Conservation (phyloP, 2,113 vertebrate species). For the Helogale parvula region DNA sequence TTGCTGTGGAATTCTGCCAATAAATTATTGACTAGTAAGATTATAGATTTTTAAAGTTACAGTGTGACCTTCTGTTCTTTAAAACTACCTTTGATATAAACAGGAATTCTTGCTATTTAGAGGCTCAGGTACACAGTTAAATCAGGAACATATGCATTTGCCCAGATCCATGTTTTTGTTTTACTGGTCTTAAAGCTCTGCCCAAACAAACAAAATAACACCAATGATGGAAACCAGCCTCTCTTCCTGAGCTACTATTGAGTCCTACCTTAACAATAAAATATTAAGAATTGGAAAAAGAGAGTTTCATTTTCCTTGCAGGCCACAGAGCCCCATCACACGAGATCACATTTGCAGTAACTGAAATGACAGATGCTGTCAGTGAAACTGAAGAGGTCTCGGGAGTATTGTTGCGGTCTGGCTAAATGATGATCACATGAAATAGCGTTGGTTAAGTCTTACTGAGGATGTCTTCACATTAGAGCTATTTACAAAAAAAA, state of each 20-base stretch:
- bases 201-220: not conserved
- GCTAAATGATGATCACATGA: constrained; percentile 85
- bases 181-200: not conserved
- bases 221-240: not conserved
- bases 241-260: constrained; percentile 61
- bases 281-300: constrained; percentile 1
- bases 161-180: constrained; percentile 25
- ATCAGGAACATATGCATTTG: constrained; percentile 64
- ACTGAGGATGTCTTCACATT: constrained; percentile 84
- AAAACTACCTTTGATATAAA: constrained; percentile 68
- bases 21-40: constrained; percentile 73
- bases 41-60: constrained; percentile 64
- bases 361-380: constrained; percentile 82
- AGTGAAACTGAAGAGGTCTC: constrained; percentile 85
- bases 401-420: constrained; percentile 83
- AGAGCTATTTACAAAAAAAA: constrained; percentile 70
- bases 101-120: constrained; percentile 62
- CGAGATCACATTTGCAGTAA: constrained; percentile 82
- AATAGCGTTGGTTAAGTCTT: constrained; percentile 83
- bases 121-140: constrained; percentile 68
- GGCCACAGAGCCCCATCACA: constrained; percentile 71
- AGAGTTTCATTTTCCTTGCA: constrained; percentile 64
- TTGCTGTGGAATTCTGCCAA: constrained; percentile 64
- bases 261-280: constrained; percentile 67
- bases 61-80: constrained; percentile 70